A percentile compares a stretch with the other conserved stretches of the same genome.
These are phyloP conservation scores for Corydoras sp. DNA, from an alignment of 2,113 vertebrate genomes.

Conservation along the genomic window DNA sequence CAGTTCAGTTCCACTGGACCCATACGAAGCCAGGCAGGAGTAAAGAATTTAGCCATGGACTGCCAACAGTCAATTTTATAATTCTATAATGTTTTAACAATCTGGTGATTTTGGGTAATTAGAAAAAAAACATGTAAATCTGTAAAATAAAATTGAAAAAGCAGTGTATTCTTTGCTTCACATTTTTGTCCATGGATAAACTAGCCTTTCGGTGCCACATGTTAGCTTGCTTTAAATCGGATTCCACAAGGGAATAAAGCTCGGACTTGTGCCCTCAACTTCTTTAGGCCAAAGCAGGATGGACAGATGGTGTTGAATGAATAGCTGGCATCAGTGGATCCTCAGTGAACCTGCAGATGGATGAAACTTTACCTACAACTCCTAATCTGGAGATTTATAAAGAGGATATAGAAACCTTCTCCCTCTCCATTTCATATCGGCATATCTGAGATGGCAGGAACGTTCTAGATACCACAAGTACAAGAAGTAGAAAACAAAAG, in stretches of 20 bases:
- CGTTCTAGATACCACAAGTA: background rate
- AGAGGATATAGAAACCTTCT: slow-evolving; percentile 14
- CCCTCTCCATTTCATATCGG: background rate
- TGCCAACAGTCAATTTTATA: slow-evolving; percentile 1
- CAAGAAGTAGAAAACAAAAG: background rate
- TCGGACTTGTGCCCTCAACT: slow-evolving; percentile 9
- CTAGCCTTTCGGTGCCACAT: too few species aligned
- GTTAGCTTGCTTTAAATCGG: slow-evolving; percentile 13
- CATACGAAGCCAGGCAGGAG: slow-evolving; percentile 15
- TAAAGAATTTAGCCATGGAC: slow-evolving; percentile 4
- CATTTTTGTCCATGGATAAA: too few species aligned
- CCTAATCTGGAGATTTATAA: slow-evolving; percentile 45
- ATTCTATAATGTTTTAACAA: background rate
- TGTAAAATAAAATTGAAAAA: too few species aligned
- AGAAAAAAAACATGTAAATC: too few species aligned
- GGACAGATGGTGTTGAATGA: slow-evolving; percentile 35
- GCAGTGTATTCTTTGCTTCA: too few species aligned
- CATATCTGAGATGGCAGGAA: background rate
- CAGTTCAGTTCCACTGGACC: slow-evolving; percentile 23
- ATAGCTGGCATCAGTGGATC: slow-evolving; percentile 49
- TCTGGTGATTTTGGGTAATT: too few species aligned
- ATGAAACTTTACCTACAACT: slow-evolving; percentile 58
- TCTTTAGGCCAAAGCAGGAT: slow-evolving; percentile 15
- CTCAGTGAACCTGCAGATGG: slow-evolving; percentile 9
- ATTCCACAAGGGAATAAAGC: slow-evolving; percentile 3